Percentiles rank a stretch among this genome's conserved stretches.
Conservation (phyloP, 2,113 vertebrate genomes). For the Conger conger region DNA sequence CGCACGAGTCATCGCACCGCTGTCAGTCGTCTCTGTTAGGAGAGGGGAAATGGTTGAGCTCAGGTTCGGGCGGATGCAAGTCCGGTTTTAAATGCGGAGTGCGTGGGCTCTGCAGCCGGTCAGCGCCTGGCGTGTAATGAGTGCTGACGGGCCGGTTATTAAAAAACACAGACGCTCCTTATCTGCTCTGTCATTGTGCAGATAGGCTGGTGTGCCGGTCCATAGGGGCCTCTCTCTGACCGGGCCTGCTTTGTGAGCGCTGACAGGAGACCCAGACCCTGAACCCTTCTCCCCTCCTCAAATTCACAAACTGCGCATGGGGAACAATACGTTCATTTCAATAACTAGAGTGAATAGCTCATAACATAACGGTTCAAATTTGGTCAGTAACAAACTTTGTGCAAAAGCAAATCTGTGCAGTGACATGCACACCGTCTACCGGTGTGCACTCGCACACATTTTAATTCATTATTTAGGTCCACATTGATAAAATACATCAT, state of each 20-base stretch:
- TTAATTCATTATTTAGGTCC: too few species aligned
- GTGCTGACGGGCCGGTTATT: constrained; percentile 8
- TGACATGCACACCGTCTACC: neutral
- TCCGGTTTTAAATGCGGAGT: neutral
- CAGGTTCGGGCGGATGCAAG: too few species aligned
- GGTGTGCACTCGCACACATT: neutral
- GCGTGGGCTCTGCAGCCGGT: neutral
- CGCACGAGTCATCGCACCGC: too few species aligned
- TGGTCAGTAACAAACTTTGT: neutral
- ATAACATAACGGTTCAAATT: neutral
- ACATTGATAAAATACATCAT: too few species aligned
- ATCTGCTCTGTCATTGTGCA: neutral
- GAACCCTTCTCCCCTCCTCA: neutral
- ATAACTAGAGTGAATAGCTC: neutral
- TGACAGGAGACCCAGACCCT: neutral
- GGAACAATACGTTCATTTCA: neutral
- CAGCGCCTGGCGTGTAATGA: neutral
- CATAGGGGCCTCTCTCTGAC: neutral
- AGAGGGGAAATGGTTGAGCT: neutral
- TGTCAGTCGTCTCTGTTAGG: too few species aligned
- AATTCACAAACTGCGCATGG: neutral
- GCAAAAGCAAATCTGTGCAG: neutral
- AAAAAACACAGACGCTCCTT: neutral
- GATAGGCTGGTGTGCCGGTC: neutral
- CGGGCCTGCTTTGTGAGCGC: neutral